Evolutionary conservation across 2,888 invertebrate genomes (phyloP).

Genomic region (Xestia c-nigrum): DNA sequence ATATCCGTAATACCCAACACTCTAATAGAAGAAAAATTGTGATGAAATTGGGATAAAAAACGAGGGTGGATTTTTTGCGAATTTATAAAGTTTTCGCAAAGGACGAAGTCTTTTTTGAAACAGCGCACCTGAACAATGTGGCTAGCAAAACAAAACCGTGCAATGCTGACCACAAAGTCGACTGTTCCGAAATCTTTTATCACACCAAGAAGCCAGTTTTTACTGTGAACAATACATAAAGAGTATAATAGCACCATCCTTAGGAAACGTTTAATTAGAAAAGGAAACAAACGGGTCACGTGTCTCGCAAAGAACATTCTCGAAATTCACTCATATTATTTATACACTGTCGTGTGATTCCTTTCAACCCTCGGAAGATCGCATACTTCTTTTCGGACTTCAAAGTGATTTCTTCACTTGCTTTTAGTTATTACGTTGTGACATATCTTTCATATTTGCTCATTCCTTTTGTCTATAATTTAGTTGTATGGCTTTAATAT

Average conservation of each 20-base stretch:
- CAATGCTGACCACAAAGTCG: not conserved
- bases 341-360: not conserved
- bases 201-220: constrained; percentile 17
- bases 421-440: constrained; percentile 27
- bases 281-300: not conserved
- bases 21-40: no score
- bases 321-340: not conserved
- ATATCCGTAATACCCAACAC: not conserved
- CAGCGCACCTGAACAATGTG: not conserved
- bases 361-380: not conserved
- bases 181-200: constrained; percentile 4
- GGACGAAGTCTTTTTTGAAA: not conserved
- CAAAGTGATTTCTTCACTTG: constrained; percentile 10
- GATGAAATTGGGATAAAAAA: not conserved
- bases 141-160: constrained; percentile 8
- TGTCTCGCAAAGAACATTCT: not conserved
- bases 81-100: not conserved
- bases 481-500: constrained; percentile 58
- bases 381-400: not conserved
- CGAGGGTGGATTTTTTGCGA: not conserved
- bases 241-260: not conserved
- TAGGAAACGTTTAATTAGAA: not conserved
- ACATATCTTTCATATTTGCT: constrained; percentile 60
- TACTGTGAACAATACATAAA: not conserved
- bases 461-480: constrained; percentile 64